A percentile compares a stretch with the other conserved stretches of the same genome.
Conservation (phyloP, 2,797 vertebrate genomes). For the Macropus fuliginosus region DNA sequence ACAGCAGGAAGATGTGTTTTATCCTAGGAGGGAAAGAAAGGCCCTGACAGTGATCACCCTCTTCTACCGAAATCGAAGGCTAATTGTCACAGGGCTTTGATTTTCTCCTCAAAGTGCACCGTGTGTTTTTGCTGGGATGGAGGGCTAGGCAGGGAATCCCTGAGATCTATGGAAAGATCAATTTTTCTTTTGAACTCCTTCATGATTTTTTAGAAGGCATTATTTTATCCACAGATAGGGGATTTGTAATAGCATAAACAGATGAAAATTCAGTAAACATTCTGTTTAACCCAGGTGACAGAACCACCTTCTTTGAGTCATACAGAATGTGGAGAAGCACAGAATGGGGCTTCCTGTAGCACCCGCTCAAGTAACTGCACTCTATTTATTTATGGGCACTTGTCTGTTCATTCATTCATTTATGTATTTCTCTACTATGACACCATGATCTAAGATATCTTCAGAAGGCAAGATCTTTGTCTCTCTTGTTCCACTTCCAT, state of each 20-base stretch:
- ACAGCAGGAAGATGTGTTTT: slow-evolving; percentile 54
- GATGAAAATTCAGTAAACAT: not conserved
- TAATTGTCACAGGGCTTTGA: slow-evolving; percentile 53
- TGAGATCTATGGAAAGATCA: not conserved
- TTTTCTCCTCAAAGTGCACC: not conserved
- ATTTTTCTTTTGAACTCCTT: slow-evolving; percentile 36
- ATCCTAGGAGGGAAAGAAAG: slow-evolving; percentile 24
- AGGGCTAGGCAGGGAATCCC: not conserved
- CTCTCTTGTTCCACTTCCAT: not conserved
- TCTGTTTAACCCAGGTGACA: slow-evolving; percentile 23
- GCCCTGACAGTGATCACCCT: slow-evolving; percentile 48
- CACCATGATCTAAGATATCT: not conserved
- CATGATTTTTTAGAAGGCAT: slow-evolving; percentile 8
- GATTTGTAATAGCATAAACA: not conserved
- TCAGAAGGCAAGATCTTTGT: slow-evolving; percentile 1
- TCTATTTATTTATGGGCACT: not conserved
- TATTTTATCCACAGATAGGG: not conserved
- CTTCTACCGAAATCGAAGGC: slow-evolving; percentile 53
- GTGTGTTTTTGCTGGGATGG: not conserved
- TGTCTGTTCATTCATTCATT: not conserved
- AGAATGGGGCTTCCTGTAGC: not conserved
- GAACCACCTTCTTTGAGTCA: not conserved
- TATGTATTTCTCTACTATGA: slow-evolving; percentile 10
- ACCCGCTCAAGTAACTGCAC: not conserved
- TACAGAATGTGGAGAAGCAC: rapidly evolving